Base-by-base conservation (phyloP, 2,113 vertebrate genomes). In the Stigmatopora argus region DNA sequence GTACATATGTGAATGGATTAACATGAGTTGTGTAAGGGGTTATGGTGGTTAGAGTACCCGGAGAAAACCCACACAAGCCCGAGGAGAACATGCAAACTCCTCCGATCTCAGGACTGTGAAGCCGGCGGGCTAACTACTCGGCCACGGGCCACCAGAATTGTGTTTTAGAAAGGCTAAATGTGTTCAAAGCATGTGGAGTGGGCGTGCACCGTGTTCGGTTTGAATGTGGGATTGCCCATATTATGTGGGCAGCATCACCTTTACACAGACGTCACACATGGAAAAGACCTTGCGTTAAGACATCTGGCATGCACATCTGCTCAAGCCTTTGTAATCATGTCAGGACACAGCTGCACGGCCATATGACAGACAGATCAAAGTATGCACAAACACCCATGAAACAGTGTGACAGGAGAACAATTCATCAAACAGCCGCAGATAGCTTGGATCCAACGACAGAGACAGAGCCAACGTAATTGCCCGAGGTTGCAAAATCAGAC, bases 221-320 rank as follows among this genome's bases (percentile, higher is more conserved):
- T 61, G 18, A 44, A 41, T 38, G 77, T 41, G 44, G n/a, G 61
- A 31, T 64, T 73, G 62, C 41, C 62, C 62, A 65, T n/a, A 4
- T 65, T 52, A 69, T 78, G 47, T 52, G 15, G 34, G 53, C 61
- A 51, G 49, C 65, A 52, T 73, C 61, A 68, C 41, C 69, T 46
- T 38, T 14, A 14, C 23, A 51, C 62, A 70, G 47, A 60, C 35
- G n/a, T 53, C 49, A 57, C 35, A 63, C 18, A 64, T 15, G 31
- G 7, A 26, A 44, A 74, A 70, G 7, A 66, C 31, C 18, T 67
- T 71, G 53, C 77, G 73, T 68, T 68, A 80, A 60, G 72, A 71
- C 85, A 88, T 77, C 76, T 84, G 79, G 78, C 34, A 64, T 44
- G 47, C 75, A 87, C 84, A 85, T 88, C 87, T 88, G 83, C 74